These are phyloP conservation scores for Dusona sp. DNA, from an alignment of 2,888 invertebrate species.

Conservation along the genomic window DNA sequence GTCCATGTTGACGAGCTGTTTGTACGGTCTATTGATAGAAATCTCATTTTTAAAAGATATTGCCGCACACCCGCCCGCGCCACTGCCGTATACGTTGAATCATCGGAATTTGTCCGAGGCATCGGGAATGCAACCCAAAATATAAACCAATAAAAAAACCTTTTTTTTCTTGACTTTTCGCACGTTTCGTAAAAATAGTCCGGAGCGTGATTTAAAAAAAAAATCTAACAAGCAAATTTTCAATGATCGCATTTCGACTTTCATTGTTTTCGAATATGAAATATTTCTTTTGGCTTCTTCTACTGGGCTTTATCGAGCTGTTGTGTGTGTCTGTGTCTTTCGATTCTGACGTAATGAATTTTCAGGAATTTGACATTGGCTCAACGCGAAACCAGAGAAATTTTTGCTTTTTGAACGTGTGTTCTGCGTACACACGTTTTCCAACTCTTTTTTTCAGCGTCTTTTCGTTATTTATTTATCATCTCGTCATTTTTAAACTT, in stretches of 20 bases:
- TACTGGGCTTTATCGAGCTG: not conserved
- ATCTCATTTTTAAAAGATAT: conserved; percentile 58
- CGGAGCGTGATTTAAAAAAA: not conserved
- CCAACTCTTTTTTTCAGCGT: not conserved
- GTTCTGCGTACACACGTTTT: not conserved
- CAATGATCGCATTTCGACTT: not conserved
- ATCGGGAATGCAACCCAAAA: conserved; percentile 55
- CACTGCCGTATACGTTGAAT: conserved; percentile 45
- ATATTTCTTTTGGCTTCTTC: not conserved
- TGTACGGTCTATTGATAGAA: conserved; percentile 54
- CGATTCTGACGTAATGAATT: not conserved
- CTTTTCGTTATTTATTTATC: not conserved
- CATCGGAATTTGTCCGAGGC: conserved; percentile 54
- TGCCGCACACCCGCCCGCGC: conserved; percentile 13
- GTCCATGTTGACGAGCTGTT: conserved; percentile 44
- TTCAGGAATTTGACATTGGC: conserved; percentile 8
- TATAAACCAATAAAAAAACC: conserved; percentile 39
- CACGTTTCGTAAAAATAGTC: not conserved
- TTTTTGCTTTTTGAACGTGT: not conserved
- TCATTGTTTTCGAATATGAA: too few species aligned
- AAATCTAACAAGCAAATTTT: not conserved
- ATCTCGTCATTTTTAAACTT: not conserved
- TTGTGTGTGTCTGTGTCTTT: not conserved
- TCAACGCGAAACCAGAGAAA: not conserved
- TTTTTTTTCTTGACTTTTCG: not conserved